Percentiles rank a stretch among this genome's conserved stretches.
Evolutionary conservation across 1,140 invertebrate species (phyloP).

Genomic region (Eueides isabella): DNA sequence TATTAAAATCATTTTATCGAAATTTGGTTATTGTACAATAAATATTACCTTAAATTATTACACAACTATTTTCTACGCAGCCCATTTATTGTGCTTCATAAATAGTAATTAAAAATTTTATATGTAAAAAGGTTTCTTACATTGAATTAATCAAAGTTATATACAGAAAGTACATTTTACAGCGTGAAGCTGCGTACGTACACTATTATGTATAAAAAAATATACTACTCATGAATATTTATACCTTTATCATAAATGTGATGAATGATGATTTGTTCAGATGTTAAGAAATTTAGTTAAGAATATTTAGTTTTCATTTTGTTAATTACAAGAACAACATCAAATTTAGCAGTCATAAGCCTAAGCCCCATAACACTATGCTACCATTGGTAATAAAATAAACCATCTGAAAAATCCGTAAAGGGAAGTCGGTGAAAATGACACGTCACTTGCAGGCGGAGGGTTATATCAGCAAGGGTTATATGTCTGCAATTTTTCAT

Average conservation of each 20-base stretch:
- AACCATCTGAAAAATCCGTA: constrained; percentile 46
- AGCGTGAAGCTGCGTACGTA: too few relatives aligned
- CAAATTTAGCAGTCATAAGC: background rate
- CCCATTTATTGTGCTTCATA: background rate
- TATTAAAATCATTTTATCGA: background rate
- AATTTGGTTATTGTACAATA: background rate
- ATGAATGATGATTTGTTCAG: too few relatives aligned
- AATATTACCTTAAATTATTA: background rate
- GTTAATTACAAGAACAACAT: too few relatives aligned
- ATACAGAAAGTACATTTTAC: too few relatives aligned
- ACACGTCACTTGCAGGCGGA: constrained; percentile 50
- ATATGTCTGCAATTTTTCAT: constrained; percentile 18
- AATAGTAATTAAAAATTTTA: too few relatives aligned
- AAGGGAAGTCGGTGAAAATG: constrained; percentile 50
- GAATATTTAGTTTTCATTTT: too few relatives aligned
- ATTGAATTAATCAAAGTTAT: too few relatives aligned
- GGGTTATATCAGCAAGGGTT: constrained; percentile 35
- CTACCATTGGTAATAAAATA: constrained; percentile 41
- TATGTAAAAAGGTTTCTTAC: too few relatives aligned
- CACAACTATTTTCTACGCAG: background rate
- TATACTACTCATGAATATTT: too few relatives aligned
- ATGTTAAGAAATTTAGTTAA: too few relatives aligned
- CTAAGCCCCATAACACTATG: constrained; percentile 41
- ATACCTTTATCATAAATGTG: too few relatives aligned
- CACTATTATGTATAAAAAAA: too few relatives aligned